These are phyloP conservation scores for Nylanderia fulva DNA, from an alignment of 1,140 invertebrate species.

Conservation along the genomic window DNA sequence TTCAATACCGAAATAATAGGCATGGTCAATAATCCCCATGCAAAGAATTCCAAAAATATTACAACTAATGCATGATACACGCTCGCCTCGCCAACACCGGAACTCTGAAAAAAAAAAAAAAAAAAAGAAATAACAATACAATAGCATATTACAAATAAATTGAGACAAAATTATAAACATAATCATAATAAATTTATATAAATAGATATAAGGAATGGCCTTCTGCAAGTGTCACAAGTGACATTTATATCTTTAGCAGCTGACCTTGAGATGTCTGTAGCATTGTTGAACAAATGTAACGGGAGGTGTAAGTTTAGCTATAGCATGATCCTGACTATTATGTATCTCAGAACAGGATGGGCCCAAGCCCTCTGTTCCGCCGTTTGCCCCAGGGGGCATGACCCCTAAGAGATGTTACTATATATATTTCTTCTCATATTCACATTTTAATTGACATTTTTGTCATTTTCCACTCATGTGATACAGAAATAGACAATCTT, in stretches of 20 bases:
- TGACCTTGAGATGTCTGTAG: slow-evolving; percentile 85
- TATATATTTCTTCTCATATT: slow-evolving; percentile 73
- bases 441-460: slow-evolving; percentile 52
- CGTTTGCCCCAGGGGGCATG: slow-evolving; percentile 84
- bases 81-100: slow-evolving; percentile 96
- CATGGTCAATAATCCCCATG: slow-evolving; percentile 99
- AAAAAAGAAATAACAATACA: slow-evolving; percentile 77
- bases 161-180: neutral
- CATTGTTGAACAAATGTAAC: slow-evolving; percentile 82
- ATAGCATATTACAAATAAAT: slow-evolving; percentile 22
- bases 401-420: slow-evolving; percentile 77
- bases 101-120: slow-evolving; percentile 91
- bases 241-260: slow-evolving; percentile 64
- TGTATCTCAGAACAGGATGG: slow-evolving; percentile 83
- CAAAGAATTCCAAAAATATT: slow-evolving; percentile 99
- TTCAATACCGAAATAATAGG: slow-evolving; percentile 99
- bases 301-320: slow-evolving; percentile 77
- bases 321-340: slow-evolving; percentile 78
- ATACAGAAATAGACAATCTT: slow-evolving; percentile 67
- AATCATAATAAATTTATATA: slow-evolving; percentile 1
- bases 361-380: slow-evolving; percentile 82
- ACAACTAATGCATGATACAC: slow-evolving; percentile 99
- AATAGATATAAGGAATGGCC: neutral
- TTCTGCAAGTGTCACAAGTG: slow-evolving; percentile 13
- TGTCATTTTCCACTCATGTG: slow-evolving; percentile 62